Evolutionary conservation across 2,888 invertebrate genomes (phyloP), one percentile per base, ranked within the genome.

Genomic region (Andrena chrysosceles): DNA sequence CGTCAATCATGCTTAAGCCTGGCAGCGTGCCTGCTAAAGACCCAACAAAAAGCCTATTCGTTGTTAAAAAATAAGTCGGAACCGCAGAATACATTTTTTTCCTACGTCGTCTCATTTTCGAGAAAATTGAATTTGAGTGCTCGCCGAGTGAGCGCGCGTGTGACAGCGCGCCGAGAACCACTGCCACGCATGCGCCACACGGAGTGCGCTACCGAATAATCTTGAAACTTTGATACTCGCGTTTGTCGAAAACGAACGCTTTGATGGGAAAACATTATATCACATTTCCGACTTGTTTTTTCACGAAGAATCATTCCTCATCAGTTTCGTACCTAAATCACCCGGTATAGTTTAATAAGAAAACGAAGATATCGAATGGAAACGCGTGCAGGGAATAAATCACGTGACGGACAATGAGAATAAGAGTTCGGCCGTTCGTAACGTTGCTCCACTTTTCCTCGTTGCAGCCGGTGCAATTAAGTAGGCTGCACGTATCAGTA

Each of bases 401-500:
- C 78, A 77, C 72, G 56, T 54, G 62, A 72, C 73, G 78, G 81
- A 84, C 86, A 87, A 86, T 77, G 83, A 74, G 88, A 83, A 87
- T 82, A 86, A 86, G 90, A 91, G 91, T 92, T 90, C 89, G 92
- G 90, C 90, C 90, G 90, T 91, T 92, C 91, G 91, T 91, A 91
- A 89, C 87, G 89, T 81, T 90, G 92, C 91, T 92, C 92, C 89
- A 92, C 92, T 92, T 92, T 92, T 91, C 91, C 89, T 88, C 88
- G 80, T 85, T 87, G 87, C 90, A 83, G 85, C 81, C 87, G 85
- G 88, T 83, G 89, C 89, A 92, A 92, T 91, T 92, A 92, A 91
- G 92, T 92, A 92, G 92, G 92, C 91, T 92, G 91, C 91, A 86
- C 89, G 89, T 90, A 90, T 89, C 87, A 85, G 87, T 87, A 89